Evolutionary conservation across 1,140 invertebrate genomes (phyloP), one percentile per base, ranked within the genome.

Genomic region (Pteromalus puparum): DNA sequence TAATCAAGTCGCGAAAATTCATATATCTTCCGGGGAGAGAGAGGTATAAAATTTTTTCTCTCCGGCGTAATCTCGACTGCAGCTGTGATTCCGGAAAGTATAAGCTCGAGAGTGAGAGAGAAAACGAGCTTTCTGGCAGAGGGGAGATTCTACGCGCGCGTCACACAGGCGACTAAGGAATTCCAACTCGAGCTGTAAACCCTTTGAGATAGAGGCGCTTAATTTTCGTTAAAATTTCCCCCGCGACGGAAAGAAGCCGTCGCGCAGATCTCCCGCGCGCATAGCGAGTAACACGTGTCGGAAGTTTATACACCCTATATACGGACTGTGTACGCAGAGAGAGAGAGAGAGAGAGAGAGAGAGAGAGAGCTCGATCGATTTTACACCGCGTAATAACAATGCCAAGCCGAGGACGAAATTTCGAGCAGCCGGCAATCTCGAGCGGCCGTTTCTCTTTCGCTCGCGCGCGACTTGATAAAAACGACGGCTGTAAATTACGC

Each of bases 401-500:
- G n/a, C 28, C 28, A 53, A 53, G 48, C 48, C 48, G 13, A 53
- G 13, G 70, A 28, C 26, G 48, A 74, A 74, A 74, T 70, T 72
- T 70, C 34, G 38, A 24, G 30, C 42, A 21, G 67, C 42, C 28
- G 26, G 70, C 70, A 61, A 81, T 81, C 72, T 73, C 38, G 18
- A 81, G 12, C 65, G 38, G 65, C 24, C 78, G 78, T 72, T 30
- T 72, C 67, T 72, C 67, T 72, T 48, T 72, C 78, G 26, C 38
- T 2, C 30, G 34, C 70, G 70, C 72, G 65, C 67, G 15, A 53
- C 80, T 73, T 73, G 80, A 81, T 81, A 81, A 81, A 82, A 75
- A 82, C 72, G 70, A 67, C 48, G 30, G 46, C 48, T 38, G 81
- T 82, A 75, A 82, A 82, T 82, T 75, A 82, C 81, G 10, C 28